Conservation (phyloP, 2,113 vertebrate species). For the Hippocampus mohnikei region DNA sequence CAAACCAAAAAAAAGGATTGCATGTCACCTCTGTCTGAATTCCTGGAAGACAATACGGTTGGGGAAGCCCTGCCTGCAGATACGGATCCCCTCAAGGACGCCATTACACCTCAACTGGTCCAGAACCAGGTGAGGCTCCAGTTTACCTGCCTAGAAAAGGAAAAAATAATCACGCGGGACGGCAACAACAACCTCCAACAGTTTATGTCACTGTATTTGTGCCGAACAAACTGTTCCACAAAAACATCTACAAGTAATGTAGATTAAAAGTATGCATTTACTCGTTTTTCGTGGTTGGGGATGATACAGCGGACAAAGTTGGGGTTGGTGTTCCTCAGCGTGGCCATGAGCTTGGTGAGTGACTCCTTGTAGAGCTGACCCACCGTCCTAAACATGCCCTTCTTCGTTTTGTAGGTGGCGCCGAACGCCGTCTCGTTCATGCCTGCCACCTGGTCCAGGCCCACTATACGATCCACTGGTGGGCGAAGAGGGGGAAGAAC, state of each 20-base stretch:
- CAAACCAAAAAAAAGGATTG: neutral
- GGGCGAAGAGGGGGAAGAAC: constrained; percentile 7
- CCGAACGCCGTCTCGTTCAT: constrained; percentile 96
- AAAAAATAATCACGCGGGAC: neutral
- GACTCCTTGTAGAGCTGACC: constrained; percentile 97
- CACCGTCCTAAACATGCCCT: constrained; percentile 95
- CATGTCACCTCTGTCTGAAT: constrained; percentile 91
- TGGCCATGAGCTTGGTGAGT: constrained; percentile 95
- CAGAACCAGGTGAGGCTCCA: constrained; percentile 93
- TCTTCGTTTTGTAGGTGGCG: constrained; percentile 93
- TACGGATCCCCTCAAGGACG: constrained; percentile 93
- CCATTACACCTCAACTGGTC: constrained; percentile 96
- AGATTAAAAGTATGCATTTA: constrained; percentile 50
- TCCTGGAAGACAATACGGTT: constrained; percentile 99
- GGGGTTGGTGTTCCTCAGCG: constrained; percentile 95
- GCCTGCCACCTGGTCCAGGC: constrained; percentile 94
- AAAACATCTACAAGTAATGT: neutral
- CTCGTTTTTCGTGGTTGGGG: constrained; percentile 96
- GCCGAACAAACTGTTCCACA: neutral
- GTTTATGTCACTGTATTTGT: neutral
- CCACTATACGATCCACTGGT: constrained; percentile 95
- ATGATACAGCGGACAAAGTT: constrained; percentile 99
- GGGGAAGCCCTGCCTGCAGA: constrained; percentile 97
- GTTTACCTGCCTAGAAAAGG: constrained; percentile 82
- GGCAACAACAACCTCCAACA: neutral